Base-by-base conservation (phyloP, 1,140 invertebrate species). In the Mylabris phalerata region DNA sequence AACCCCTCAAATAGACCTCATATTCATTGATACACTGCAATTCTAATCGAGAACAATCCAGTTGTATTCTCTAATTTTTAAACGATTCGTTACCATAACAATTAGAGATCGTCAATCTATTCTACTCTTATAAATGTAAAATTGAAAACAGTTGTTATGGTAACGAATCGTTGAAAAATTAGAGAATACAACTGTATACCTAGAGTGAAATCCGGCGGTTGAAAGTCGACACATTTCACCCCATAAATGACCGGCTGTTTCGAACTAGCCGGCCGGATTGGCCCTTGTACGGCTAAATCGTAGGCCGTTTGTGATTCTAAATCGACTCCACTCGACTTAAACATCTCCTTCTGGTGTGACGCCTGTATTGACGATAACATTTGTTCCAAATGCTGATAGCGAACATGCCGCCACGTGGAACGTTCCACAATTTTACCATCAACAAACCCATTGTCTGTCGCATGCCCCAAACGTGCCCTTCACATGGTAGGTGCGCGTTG, bases 291-390 rank as follows among this genome's bases (percentile, higher is more conserved):
- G 11, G 92, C 92, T 54, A 97, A 67, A 46, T 97, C 90, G 75
- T 93, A 98, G 7, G 92, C 92, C 48, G 84, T 82, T 77, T 98
- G 87, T 61, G 88, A 93, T 62, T 90, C 80, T 38, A 90, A 77
- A 73, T 91, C 83, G 0, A 96, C 77, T 42, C 91, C 91, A 59
- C 83, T 82, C 44, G 85, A 57, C 25, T 57, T 49, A 13, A 49
- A 57, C 47, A 57, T 57, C 43, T 57, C 47, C 19, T 57, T 49
- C 10, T 57, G 55, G 11, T 50, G 55, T 26, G 47, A 49, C 7
- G 46, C 47, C 49, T 50, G 55, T 26, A 49, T 47, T 40, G 48
- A 24, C 25, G 55, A 11, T 10, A 49, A n/a, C 10, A 50, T 39
- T n/a, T 13, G 40, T 64, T 93, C 88, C 7, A 95, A 75, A 56